Conservation (phyloP, 2,888 invertebrate species). For the Scaptomyza flava region DNA sequence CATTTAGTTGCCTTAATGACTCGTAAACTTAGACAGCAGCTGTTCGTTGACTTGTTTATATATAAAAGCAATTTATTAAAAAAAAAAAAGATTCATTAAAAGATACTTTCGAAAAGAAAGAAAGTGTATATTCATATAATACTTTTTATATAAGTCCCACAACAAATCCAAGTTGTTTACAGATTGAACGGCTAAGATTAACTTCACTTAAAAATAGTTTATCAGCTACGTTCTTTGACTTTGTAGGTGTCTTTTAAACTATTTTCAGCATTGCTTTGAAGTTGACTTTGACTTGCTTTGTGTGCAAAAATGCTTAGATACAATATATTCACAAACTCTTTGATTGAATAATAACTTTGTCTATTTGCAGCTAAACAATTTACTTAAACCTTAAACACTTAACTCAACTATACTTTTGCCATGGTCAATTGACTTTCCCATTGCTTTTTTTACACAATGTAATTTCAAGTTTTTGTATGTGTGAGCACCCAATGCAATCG, state of each 20-base stretch:
- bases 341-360: neutral
- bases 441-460: conserved; percentile 25
- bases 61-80: neutral
- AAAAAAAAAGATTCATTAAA: too few relatives aligned
- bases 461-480: conserved; percentile 39
- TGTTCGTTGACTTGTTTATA: neutral
- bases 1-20: neutral
- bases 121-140: too few relatives aligned
- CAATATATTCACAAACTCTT: too few relatives aligned
- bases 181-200: neutral
- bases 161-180: neutral
- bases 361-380: neutral
- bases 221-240: neutral
- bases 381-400: neutral
- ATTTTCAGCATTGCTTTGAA: neutral
- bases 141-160: too few relatives aligned
- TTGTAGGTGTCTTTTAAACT: neutral
- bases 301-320: too few relatives aligned
- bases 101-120: too few relatives aligned
- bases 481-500: conserved; percentile 41
- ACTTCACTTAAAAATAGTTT: neutral
- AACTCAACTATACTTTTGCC: too few relatives aligned
- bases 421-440: neutral
- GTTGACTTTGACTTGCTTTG: neutral
- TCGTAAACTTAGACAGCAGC: neutral